Evolutionary conservation across 2,113 vertebrate species (phyloP).

Genomic region (Hirundichthys speculiger): DNA sequence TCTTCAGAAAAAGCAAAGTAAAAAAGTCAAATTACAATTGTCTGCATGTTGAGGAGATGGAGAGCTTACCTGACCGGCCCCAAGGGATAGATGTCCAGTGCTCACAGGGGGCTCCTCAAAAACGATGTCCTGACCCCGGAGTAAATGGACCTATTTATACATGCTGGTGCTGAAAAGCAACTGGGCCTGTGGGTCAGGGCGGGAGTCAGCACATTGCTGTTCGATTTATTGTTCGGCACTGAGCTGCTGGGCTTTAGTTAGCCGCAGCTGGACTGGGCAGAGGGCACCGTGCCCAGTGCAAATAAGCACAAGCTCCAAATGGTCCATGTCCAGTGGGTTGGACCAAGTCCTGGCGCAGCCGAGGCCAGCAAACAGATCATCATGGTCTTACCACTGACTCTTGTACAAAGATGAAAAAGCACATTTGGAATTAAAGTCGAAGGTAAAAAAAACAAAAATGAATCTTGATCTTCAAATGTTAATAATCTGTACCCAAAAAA

Average conservation of each 20-base stretch:
- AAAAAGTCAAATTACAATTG: slow-evolving; percentile 48
- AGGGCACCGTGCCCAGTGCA: slow-evolving; percentile 80
- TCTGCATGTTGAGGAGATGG: slow-evolving; percentile 43
- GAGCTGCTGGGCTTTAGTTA: slow-evolving; percentile 79
- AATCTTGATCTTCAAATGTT: background rate
- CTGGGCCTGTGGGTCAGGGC: slow-evolving; percentile 53
- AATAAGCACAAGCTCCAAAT: slow-evolving; percentile 59
- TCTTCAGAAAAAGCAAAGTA: slow-evolving; percentile 56
- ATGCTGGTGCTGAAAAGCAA: slow-evolving; percentile 65
- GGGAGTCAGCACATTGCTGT: slow-evolving; percentile 84
- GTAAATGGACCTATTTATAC: slow-evolving; percentile 80
- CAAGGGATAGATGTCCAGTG: slow-evolving; percentile 71
- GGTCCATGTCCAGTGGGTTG: slow-evolving; percentile 49
- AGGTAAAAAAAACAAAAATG: background rate
- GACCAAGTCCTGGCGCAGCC: slow-evolving; percentile 41
- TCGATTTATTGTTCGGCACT: slow-evolving; percentile 74
- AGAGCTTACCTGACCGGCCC: slow-evolving; percentile 81
- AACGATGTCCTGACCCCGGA: slow-evolving; percentile 68
- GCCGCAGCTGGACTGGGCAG: slow-evolving; percentile 46
- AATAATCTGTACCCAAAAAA: too few species aligned
- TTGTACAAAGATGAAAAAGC: slow-evolving; percentile 16
- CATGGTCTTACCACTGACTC: slow-evolving; percentile 6
- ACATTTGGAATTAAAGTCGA: background rate
- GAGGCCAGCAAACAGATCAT: slow-evolving; percentile 32
- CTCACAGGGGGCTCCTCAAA: slow-evolving; percentile 73